Base-by-base conservation (phyloP, 2,113 vertebrate genomes). In the Vulpes vulpes region DNA sequence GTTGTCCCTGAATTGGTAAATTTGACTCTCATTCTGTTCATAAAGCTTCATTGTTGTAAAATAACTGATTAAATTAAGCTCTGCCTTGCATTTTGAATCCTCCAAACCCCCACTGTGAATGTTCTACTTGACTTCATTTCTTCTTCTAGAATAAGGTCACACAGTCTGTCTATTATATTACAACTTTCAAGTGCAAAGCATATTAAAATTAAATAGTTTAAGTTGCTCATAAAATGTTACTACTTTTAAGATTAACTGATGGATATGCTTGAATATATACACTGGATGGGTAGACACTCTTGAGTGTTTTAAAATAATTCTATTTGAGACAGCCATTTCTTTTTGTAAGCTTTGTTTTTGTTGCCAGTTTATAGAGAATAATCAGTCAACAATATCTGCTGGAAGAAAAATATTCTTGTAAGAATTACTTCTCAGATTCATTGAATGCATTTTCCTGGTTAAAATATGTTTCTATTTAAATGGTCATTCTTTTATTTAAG, bases 371-470 rank as follows among this genome's bases (percentile, higher is more conserved):
- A 49, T 43, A 51, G 60, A 73, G 73, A 93, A 84, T 69, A 71
- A 94, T 82, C 35, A 96, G 14, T 92, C 62, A 84, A 69, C 25
- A 93, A 32, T 67, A 88, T 81, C 27, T 85, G 16, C 38, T 91
- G 4, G 16, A 94, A 90, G 53, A 71, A 92, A 93, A 62, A 4
- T 38, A 84, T 35, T 57, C 23, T 38, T 53, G 11, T 71, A 60
- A 84, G 69, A 12, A 8, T 81, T 89, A 38, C 16, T 83, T 65
- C 69, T 80, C 10, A 64, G 69, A 81, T 82, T 91, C 38, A 73
- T 73, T 93, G 74, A 8, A 81, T 73, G 9, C 6, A 67, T 84
- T 88, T 94, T 90, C 60, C 62, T 78, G 16, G 25, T 79, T 95
- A 67, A 96, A 90, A 38, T 74, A 27, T 20, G 89, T 86, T 82